Percentiles rank a stretch among this genome's conserved stretches.
These are phyloP conservation scores for Phalacrocorax aristotelis DNA, from an alignment of 2,113 vertebrate species.

Conservation along the genomic window DNA sequence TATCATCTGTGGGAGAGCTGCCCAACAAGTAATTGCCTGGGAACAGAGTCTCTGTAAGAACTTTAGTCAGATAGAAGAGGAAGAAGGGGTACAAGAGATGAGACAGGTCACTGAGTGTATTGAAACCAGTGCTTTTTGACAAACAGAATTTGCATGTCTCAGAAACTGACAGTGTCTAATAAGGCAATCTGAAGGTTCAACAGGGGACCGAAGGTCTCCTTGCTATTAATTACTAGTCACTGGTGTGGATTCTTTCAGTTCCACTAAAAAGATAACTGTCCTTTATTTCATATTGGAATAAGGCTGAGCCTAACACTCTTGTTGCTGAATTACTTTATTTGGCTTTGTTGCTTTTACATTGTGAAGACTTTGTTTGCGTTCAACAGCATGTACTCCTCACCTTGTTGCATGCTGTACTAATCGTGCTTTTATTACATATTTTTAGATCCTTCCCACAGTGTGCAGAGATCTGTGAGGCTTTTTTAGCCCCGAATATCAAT, in stretches of 20 bases:
- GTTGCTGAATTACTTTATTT: not conserved
- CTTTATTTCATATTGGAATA: not conserved
- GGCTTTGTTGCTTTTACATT: not conserved
- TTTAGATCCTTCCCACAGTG: slow-evolving; percentile 4
- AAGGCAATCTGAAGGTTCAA: not conserved
- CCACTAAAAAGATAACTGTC: not conserved
- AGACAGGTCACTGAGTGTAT: not conserved
- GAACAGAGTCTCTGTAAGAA: not conserved
- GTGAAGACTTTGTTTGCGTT: slow-evolving; percentile 11
- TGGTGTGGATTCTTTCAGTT: not conserved
- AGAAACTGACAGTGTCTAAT: not conserved
- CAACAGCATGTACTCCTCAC: not conserved
- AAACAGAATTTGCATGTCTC: not conserved
- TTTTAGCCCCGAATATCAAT: slow-evolving; percentile 10
- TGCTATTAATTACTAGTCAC: not conserved
- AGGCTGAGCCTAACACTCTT: not conserved
- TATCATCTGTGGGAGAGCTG: not conserved
- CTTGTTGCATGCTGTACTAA: slow-evolving; percentile 1
- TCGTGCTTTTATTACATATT: slow-evolving; percentile 31
- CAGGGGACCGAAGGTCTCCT: not conserved
- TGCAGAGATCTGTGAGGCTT: not conserved
- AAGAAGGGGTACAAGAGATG: not conserved
- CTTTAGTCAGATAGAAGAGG: not conserved
- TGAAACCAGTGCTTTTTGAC: not conserved
- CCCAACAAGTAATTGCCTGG: not conserved